Conservation (phyloP, 2,113 vertebrate genomes). For the Cinclus cinclus region DNA sequence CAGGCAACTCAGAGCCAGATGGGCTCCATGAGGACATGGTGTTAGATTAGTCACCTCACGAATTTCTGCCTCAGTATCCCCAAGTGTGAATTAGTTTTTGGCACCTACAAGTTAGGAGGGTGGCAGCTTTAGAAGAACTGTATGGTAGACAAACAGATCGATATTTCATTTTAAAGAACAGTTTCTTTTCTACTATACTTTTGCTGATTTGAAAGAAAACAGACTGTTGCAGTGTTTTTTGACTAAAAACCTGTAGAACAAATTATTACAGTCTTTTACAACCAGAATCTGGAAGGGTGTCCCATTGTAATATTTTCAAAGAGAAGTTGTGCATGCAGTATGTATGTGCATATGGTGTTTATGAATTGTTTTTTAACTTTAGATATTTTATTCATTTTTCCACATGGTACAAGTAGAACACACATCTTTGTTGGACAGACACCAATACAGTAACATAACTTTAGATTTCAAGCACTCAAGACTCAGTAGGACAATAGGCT, state of each 20-base stretch:
- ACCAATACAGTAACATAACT: constrained; percentile 68
- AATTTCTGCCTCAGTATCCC: constrained; percentile 11
- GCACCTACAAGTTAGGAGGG: neutral
- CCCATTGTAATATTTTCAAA: constrained; percentile 69
- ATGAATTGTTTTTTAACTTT: constrained; percentile 76
- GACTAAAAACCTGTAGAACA: constrained; percentile 52
- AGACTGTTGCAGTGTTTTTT: constrained; percentile 43
- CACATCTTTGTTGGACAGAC: constrained; percentile 71
- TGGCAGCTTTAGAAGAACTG: neutral
- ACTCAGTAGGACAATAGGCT: constrained; percentile 53
- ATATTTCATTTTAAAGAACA: constrained; percentile 23
- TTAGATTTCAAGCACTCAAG: constrained; percentile 57
- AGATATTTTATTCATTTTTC: constrained; percentile 76
- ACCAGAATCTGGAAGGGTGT: constrained; percentile 60
- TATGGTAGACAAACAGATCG: neutral
- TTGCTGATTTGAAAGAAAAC: constrained; percentile 35
- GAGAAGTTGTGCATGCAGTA: constrained; percentile 71
- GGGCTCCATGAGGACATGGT: neutral
- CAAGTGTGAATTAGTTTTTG: constrained; percentile 18
- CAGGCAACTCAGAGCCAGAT: neutral
- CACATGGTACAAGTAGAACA: constrained; percentile 75
- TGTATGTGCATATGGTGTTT: constrained; percentile 75
- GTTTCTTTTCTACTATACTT: neutral
- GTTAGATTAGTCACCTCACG: neutral
- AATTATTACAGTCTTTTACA: constrained; percentile 46